These are phyloP conservation scores for Sweltsa coloradensis DNA, from an alignment of 1,140 invertebrate species.

Conservation along the genomic window DNA sequence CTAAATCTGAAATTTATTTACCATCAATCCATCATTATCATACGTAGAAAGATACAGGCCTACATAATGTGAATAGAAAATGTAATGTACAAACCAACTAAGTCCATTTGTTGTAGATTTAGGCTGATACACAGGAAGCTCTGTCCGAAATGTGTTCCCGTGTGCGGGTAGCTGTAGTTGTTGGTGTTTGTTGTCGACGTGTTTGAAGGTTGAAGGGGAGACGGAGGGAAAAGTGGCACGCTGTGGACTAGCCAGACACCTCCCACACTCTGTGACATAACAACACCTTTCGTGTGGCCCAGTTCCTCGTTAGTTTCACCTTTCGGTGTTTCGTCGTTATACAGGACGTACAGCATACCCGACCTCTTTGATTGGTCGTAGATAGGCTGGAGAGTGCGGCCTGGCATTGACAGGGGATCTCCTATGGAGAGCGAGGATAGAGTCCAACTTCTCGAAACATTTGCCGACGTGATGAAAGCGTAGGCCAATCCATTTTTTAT, in stretches of 20 bases:
- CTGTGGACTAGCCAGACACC: conserved; percentile 89
- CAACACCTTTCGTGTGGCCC: conserved; percentile 77
- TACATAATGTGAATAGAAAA: no score
- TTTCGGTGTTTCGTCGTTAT: conserved; percentile 73
- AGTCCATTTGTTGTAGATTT: conserved; percentile 44
- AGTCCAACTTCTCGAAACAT: conserved; percentile 45
- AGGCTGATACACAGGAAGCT: conserved; percentile 76
- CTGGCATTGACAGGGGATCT: conserved; percentile 55
- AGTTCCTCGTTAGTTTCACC: conserved; percentile 22
- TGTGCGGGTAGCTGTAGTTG: conserved; percentile 46
- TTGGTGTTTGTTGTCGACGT: neutral
- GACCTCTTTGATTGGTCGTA: conserved; percentile 13
- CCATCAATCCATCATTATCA: no score
- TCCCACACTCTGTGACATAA: conserved; percentile 51
- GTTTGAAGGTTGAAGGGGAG: conserved; percentile 26
- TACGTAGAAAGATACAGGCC: no score
- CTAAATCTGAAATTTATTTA: no score
- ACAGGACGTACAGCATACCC: conserved; percentile 48
- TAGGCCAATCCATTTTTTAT: conserved; percentile 54
- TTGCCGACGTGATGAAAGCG: conserved; percentile 54
- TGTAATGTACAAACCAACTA: conserved; percentile 47
- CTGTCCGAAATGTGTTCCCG: conserved; percentile 66
- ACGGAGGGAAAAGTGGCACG: conserved; percentile 67
- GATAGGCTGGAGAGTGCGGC: conserved; percentile 44
- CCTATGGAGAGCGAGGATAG: conserved; percentile 54